Evolutionary conservation across 1,140 invertebrate genomes (phyloP).

Genomic region (Drosophila ambigua): DNA sequence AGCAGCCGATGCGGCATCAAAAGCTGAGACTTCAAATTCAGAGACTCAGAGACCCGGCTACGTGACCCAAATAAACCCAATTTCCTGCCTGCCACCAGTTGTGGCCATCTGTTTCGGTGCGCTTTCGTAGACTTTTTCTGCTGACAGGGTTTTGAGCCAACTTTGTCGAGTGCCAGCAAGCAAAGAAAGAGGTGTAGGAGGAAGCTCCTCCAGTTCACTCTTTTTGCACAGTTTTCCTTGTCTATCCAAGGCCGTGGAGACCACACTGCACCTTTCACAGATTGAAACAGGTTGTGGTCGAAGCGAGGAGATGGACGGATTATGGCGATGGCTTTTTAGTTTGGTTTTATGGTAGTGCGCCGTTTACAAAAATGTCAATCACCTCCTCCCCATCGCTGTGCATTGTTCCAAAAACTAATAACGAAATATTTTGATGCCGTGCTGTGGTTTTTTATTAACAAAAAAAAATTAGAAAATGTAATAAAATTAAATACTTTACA

Average conservation of each 20-base stretch:
- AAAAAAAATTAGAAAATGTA: constrained; percentile 53
- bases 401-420: constrained; percentile 55
- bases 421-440: constrained; percentile 38
- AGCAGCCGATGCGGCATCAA: too few relatives aligned
- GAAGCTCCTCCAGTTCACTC: not conserved
- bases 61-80: constrained; percentile 16
- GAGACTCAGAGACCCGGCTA: not conserved
- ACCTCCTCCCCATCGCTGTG: constrained; percentile 14
- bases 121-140: not conserved
- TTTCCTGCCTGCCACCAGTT: constrained; percentile 15
- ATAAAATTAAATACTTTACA: constrained; percentile 50
- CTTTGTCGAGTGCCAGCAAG: constrained; percentile 8
- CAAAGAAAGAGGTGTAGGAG: not conserved
- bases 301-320: constrained; percentile 17
- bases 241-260: not conserved
- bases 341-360: constrained; percentile 14
- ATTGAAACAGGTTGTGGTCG: constrained; percentile 30
- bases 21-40: too few relatives aligned
- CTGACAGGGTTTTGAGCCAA: constrained; percentile 29
- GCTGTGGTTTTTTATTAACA: constrained; percentile 47
- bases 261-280: not conserved
- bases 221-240: constrained; percentile 27
- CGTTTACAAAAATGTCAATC: constrained; percentile 61
- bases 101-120: constrained; percentile 14
- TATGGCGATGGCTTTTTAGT: constrained; percentile 28